phyloP scores from a whole-genome alignment of 1,140 invertebrate species.

The Drosophila grimshawi region DNA sequence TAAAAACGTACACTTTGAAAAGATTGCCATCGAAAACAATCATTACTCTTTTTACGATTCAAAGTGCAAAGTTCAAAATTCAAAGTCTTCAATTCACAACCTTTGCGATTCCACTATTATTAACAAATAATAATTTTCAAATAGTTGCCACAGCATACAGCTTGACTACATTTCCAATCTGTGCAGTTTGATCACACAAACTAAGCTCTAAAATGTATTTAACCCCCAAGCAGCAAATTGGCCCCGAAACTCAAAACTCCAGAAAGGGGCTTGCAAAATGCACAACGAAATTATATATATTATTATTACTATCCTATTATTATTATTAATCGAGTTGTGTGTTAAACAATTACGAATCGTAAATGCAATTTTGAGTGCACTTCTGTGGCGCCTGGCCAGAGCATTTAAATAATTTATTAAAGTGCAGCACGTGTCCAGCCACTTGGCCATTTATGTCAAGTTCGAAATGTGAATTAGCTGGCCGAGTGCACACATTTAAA shows the following conservation, averaged over 20 bases:
- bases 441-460: constrained; percentile 76
- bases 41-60: no score
- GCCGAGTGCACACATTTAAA: not conserved
- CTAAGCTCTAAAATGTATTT: no score
- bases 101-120: not conserved
- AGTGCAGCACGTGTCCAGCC: constrained; percentile 60
- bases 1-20: no score
- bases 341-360: constrained; percentile 12
- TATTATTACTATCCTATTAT: constrained; percentile 5
- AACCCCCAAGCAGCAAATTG: no score
- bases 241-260: no score
- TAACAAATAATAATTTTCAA: not conserved
- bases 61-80: no score
- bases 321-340: constrained; percentile 7
- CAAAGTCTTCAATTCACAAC: no score
- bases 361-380: constrained; percentile 46
- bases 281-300: constrained; percentile 1
- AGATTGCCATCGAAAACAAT: no score
- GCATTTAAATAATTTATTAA: constrained; percentile 48
- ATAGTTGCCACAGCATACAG: not conserved
- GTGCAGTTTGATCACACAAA: not conserved
- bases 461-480: constrained; percentile 71
- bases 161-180: not conserved
- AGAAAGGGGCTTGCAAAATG: not conserved
- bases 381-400: constrained; percentile 8